phyloP scores from a whole-genome alignment of 2,888 invertebrate species.

The Caenorhabditis drosophilae region DNA sequence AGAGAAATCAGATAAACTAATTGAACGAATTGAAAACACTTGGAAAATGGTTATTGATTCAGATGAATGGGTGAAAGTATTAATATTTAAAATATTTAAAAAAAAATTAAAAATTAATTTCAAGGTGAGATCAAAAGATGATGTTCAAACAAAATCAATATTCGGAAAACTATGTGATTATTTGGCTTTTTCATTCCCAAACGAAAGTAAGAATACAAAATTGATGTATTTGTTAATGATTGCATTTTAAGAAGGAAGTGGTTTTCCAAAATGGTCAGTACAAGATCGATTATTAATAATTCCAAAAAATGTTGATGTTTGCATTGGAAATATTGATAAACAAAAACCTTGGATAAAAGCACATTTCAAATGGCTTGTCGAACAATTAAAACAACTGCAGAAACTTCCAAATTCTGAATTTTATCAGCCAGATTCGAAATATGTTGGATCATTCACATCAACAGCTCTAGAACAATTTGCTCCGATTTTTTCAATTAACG shows the following conservation, averaged over 20 bases:
- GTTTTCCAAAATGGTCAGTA: slow-evolving; percentile 16
- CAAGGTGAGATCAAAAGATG: slow-evolving; percentile 8
- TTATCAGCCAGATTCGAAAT: slow-evolving; percentile 14
- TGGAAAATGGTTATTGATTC: slow-evolving; percentile 28
- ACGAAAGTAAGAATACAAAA: slow-evolving; percentile 14
- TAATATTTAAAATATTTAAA: not conserved
- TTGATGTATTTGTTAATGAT: slow-evolving; percentile 4
- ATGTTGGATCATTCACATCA: slow-evolving; percentile 17
- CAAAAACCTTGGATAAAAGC: slow-evolving; percentile 31
- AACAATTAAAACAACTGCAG: too few species aligned
- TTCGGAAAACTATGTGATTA: slow-evolving; percentile 27
- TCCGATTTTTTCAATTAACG: slow-evolving; percentile 21
- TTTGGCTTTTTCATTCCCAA: slow-evolving; percentile 5
- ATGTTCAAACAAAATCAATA: slow-evolving; percentile 30
- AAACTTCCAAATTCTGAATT: too few species aligned
- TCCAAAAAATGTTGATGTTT: slow-evolving; percentile 12
- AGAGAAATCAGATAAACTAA: slow-evolving; percentile 9
- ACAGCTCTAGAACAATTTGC: slow-evolving; percentile 18
- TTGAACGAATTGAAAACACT: slow-evolving; percentile 15
- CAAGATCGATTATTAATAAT: slow-evolving; percentile 15
- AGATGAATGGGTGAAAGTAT: slow-evolving; percentile 19
- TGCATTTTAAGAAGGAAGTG: slow-evolving; percentile 14
- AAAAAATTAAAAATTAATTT: too few species aligned
- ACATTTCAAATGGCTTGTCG: slow-evolving; percentile 22
- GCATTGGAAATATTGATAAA: slow-evolving; percentile 7